Evolutionary conservation across 2,888 invertebrate species (phyloP), one percentile per base, ranked within the genome.

Genomic region (Alloscopus bannaensis): DNA sequence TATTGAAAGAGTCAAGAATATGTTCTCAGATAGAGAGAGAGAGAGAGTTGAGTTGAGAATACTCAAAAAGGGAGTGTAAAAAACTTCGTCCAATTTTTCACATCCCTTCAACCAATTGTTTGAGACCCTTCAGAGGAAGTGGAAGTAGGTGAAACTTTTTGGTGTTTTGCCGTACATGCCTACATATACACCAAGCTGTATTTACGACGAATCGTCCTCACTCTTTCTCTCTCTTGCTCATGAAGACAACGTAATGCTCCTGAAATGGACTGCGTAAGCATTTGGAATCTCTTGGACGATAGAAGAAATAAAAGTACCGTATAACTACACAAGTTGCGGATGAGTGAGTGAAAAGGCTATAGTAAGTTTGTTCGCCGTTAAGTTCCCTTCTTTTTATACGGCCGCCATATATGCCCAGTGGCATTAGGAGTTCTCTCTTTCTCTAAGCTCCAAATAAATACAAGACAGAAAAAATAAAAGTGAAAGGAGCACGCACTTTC

Each of bases 61-160:
- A 62, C 42, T 62, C 42, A 42, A 62, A 36, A n/a, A n/a, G n/a
- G n/a, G 36, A 24, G 40, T 24, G 62, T 62, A 42, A 62, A 62
- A 62, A 62, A 62, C 62, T 62, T 62, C 42, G 62, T 36, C 40
- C 62, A 62, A 62, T 62, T 62, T 62, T 40, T 62, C 42, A 62
- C 62, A 62, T 62, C 40, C 62, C 40, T 62, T 18, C 42, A 36
- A 16, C 62, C 6, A 16, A 62, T 40, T n/a, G 59, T 59, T 62
- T 22, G 62, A 22, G 40, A 40, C 62, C 40, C 24, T 62, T 40
- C 24, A 40, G 3, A 11, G 8, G 18, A n/a, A n/a, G n/a, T n/a
- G 40, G 42, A 62, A 62, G 62, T 62, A 62, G 62, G 62, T 62
- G 40, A 62, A 62, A 62, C 24, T 36, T 62, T 60, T 57, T 20